Conservation (phyloP, 2,888 invertebrate genomes). For the Oscheius sp. region DNA sequence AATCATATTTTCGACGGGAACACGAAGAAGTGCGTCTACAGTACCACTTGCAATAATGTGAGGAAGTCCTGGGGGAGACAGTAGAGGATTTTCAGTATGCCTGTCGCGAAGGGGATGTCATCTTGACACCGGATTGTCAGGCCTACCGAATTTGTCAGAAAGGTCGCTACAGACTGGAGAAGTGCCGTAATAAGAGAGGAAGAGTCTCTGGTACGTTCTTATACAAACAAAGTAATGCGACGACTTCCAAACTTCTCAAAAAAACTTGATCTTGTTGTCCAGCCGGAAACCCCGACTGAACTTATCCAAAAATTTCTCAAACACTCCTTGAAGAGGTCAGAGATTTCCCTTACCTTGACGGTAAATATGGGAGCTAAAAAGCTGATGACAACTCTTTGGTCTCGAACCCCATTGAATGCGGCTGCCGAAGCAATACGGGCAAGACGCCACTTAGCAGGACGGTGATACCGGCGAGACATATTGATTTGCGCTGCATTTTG, state of each 20-base stretch:
- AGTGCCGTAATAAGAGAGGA: background rate
- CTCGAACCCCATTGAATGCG: no score
- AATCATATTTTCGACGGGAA: slow-evolving; percentile 4
- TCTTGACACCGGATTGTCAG: slow-evolving; percentile 2
- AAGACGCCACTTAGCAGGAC: no score
- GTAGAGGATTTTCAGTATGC: background rate
- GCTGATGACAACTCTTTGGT: no score
- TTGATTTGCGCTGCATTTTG: no score
- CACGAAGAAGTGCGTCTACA: slow-evolving; percentile 13
- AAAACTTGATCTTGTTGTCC: no score
- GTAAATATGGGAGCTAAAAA: background rate
- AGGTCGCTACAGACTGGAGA: background rate
- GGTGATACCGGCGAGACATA: no score
- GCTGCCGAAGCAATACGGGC: no score
- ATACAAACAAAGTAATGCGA: no score
- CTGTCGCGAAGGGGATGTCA: slow-evolving; percentile 26
- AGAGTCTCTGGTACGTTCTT: background rate
- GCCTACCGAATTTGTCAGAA: background rate
- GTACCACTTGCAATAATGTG: slow-evolving; percentile 18
- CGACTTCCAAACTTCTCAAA: no score
- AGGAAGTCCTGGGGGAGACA: background rate
- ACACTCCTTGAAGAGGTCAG: no score
- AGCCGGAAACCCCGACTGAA: no score
- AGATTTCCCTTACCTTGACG: background rate
- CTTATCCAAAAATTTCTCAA: no score